Conservation (phyloP, 2,888 invertebrate genomes). For the Antheraea yamamai region DNA sequence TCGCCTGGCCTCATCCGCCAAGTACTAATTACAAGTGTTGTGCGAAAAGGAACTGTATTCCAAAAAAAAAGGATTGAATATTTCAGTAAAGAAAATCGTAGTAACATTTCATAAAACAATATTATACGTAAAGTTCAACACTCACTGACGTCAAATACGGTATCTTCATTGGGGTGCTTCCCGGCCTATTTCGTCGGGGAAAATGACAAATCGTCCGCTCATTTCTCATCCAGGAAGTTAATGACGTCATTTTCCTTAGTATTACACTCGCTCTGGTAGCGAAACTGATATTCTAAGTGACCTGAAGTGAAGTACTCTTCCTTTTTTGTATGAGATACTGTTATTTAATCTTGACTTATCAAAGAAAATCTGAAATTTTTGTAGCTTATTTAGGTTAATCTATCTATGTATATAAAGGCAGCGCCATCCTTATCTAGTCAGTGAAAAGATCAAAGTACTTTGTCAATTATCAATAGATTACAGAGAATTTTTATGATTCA, state of each 20-base stretch:
- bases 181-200: slow-evolving; percentile 21
- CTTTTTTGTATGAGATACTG: background rate
- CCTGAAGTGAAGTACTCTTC: background rate
- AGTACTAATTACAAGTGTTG: too few species aligned
- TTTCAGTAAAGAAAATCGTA: background rate
- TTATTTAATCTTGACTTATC: background rate
- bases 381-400: too few species aligned
- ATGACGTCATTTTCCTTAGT: slow-evolving; percentile 26
- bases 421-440: too few species aligned
- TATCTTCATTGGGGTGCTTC: slow-evolving; percentile 18
- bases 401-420: too few species aligned
- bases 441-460: too few species aligned
- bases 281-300: slow-evolving; percentile 9
- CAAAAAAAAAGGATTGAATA: background rate
- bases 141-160: slow-evolving; percentile 3
- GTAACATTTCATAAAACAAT: background rate
- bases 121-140: background rate
- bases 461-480: too few species aligned
- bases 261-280: slow-evolving; percentile 21
- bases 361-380: background rate
- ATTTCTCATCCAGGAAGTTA: slow-evolving; percentile 26
- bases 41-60: too few species aligned
- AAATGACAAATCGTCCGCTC: slow-evolving; percentile 26
- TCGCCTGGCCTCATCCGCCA: too few species aligned
- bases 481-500: too few species aligned